Conservation (phyloP, 1,140 invertebrate species). For the Archegozetes longisetosus region DNA sequence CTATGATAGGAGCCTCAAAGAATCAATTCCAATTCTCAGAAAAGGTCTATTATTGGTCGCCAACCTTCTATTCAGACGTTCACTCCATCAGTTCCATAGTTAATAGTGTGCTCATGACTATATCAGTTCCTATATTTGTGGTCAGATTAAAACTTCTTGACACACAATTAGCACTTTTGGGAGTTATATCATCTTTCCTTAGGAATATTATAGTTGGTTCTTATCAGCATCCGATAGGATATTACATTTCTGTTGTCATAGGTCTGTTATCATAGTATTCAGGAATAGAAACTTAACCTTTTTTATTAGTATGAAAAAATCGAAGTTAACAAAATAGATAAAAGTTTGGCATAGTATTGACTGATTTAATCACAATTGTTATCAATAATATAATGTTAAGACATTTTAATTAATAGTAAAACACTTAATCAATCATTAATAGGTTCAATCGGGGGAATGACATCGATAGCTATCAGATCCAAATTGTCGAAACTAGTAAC, state of each 20-base stretch:
- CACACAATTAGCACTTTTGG: conserved; percentile 2
- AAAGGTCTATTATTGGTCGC: conserved; percentile 11
- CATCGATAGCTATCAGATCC: conserved; percentile 4
- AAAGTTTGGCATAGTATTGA: no score
- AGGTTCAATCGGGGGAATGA: neutral
- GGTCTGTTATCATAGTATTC: no score
- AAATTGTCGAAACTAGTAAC: conserved; percentile 4
- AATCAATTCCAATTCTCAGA: conserved; percentile 7
- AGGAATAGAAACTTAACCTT: no score
- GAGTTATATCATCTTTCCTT: conserved; percentile 1
- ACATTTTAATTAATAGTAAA: no score
- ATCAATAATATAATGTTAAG: no score
- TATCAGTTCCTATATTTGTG: conserved; percentile 9
- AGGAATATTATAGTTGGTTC: conserved; percentile 2
- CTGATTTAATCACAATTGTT: no score
- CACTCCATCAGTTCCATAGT: neutral
- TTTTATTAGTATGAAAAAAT: no score
- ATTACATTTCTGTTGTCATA: conserved; percentile 1
- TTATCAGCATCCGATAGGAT: conserved; percentile 1
- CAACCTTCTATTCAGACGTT: conserved; percentile 12
- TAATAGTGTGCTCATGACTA: neutral
- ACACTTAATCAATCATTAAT: no score
- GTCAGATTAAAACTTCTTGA: conserved; percentile 1
- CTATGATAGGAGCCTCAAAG: neutral
- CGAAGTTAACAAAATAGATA: no score